Base-by-base conservation (phyloP, 2,888 invertebrate genomes). In the Holacanthella duospinosa region DNA sequence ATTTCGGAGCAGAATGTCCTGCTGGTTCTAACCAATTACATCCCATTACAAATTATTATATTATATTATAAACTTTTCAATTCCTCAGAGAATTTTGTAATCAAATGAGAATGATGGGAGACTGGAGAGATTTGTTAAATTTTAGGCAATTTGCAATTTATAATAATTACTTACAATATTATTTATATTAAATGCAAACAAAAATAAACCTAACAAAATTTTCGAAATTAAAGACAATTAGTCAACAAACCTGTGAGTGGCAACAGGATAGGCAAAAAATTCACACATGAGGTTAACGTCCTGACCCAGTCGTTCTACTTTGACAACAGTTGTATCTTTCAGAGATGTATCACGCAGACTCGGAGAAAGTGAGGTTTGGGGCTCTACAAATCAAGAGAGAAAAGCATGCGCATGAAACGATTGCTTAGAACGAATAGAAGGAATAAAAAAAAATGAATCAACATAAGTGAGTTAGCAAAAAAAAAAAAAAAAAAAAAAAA, bases 341-440 rank as follows among this genome's bases (percentile, higher is more conserved):
- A 69, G 62, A 62, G 61, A 61, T 55, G 67, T 59, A 56, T 77
- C 74, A 78, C 81, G 82, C 71, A 80, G 79, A 62, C 79, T 80
- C 63, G 81, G 77, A 55, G 81, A 81, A 76, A 82, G 80, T 65
- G 73, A 74, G 25, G 72, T 74, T 68, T 74, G 74, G 19, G 74
- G 74, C 62, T 75, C 75, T 75, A 71, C 36, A 72, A 66, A 59
- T 54, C 44, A 62, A 43, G 57, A 57, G 48, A 68, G 63, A 21
- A 58, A 59, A 58, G n/a, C 29, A n/a, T n/a, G n/a, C n/a, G n/a
- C n/a, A n/a, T n/a, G n/a, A n/a, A n/a, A n/a, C n/a, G n/a, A n/a
- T n/a, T n/a, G n/a, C n/a, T n/a, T n/a, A n/a, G n/a, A n/a, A n/a
- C n/a, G n/a, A n/a, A n/a, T n/a, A n/a, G n/a, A n/a, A n/a, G n/a